phyloP scores from a whole-genome alignment of 1,140 invertebrate species.

The Plodia interpunctella region DNA sequence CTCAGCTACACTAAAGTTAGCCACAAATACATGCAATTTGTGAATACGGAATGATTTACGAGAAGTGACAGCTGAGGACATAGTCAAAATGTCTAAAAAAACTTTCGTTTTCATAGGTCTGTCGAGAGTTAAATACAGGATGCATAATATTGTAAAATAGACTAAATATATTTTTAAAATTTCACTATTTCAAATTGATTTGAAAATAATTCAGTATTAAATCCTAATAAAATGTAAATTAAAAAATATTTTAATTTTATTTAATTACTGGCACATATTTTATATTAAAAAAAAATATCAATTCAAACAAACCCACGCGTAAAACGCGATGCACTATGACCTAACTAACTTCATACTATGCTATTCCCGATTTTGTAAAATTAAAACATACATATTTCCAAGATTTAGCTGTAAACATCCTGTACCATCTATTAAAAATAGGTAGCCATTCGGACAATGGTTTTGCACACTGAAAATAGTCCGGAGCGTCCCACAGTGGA shows the following conservation, averaged over 20 bases:
- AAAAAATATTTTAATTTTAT: no score
- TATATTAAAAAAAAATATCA: no score
- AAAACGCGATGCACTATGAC: no score
- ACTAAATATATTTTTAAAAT: no score
- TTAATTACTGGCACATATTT: no score
- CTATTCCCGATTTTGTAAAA: not conserved
- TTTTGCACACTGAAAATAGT: slow-evolving; percentile 14
- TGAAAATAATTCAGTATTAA: no score
- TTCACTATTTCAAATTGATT: no score
- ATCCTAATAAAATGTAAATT: no score
- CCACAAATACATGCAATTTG: not conserved
- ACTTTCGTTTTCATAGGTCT: slow-evolving; percentile 54
- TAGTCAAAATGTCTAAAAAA: slow-evolving; percentile 7
- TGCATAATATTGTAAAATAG: no score
- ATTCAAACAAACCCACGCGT: no score
- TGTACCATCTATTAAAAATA: slow-evolving; percentile 10
- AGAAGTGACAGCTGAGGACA: not conserved
- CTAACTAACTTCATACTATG: not conserved
- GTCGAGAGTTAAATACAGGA: slow-evolving; percentile 22
- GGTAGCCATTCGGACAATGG: slow-evolving; percentile 16
- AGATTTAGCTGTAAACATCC: slow-evolving; percentile 5
- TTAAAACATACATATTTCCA: not conserved
- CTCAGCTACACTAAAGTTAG: not conserved
- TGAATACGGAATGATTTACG: not conserved
- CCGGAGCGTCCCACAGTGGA: slow-evolving; percentile 13